These are phyloP conservation scores for Hemitrygon akajei DNA, from an alignment of 2,797 vertebrate species.

Conservation along the genomic window DNA sequence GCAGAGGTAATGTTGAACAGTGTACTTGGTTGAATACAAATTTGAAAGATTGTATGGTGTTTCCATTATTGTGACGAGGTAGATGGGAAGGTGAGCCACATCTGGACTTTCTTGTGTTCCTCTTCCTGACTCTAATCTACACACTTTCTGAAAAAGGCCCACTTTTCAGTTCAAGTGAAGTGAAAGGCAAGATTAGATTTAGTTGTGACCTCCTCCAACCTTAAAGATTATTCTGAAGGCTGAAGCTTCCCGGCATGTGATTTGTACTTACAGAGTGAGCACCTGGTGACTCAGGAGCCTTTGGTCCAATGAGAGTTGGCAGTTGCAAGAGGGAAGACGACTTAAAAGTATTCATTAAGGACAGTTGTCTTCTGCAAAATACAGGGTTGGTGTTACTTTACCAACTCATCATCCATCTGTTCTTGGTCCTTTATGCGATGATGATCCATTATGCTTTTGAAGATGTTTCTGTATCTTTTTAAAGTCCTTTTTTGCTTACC, in stretches of 20 bases:
- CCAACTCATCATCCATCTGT: not conserved
- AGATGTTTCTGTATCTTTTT: not conserved
- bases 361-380: not conserved
- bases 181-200: not conserved
- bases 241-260: not conserved
- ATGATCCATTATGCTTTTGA: not conserved
- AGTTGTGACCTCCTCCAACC: not conserved
- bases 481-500: not conserved
- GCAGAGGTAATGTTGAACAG: not conserved
- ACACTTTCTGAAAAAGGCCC: not conserved
- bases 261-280: not conserved
- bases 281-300: not conserved
- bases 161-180: no score
- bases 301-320: not conserved
- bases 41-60: no score
- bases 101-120: not conserved
- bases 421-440: not conserved
- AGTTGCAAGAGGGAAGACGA: not conserved
- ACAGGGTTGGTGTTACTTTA: not conserved
- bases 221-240: not conserved
- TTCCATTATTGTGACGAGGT: not conserved
- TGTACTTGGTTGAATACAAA: not conserved
- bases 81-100: not conserved
- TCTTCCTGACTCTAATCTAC: not conserved
- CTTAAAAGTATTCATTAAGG: not conserved